Base-by-base conservation (phyloP, 2,888 invertebrate genomes). In the Trissonchulus latispiculum region DNA sequence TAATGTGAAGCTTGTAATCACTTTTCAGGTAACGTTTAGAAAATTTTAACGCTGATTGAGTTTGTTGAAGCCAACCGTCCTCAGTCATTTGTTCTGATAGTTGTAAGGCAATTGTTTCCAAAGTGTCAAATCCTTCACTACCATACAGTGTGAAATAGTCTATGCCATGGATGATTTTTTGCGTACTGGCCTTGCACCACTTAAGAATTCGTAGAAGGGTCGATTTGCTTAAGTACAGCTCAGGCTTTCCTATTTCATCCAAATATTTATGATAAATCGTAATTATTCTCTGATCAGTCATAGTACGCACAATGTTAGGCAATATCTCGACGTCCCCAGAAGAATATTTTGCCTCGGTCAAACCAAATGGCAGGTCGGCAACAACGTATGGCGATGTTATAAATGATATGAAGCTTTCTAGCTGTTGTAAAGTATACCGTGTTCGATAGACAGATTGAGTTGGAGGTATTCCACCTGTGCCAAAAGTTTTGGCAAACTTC, bases 341-440 rank as follows among this genome's bases (percentile, higher is more conserved):
- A 29, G 36, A 68, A 8, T 32, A 33, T 33, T 29, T 68, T 29
- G 32, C 68, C 28, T 8, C 36, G 2, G 8, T 33, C 8, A 28
- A 33, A 8, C 35, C 68, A 32, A 29, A 68, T 29, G 68, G 68
- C 32, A 68, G 33, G 36, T 68, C 68, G 2, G 32, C 35, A 2
- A 68, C 36, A 32, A 68, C 28, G 36, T 68, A 8, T 32, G 68
- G 68, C n/a, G 32, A 32, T 29, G 68, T 68, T 32, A 68, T 68
- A 35, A 32, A 68, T 15, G 2, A 2, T 8, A 68, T 33, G n/a
- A 68, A 68, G n/a, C 32, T 32, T 15, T 29, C 36, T 2, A 68
- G 29, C 36, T 33, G 23, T 68, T 15, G 8, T 15, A 8, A 2
- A 32, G 8, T 33, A 35, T 68, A 68, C 8, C 48, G 48, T 15